Base-by-base conservation (phyloP, 2,888 invertebrate species). In the Lepidochitona cinerea region DNA sequence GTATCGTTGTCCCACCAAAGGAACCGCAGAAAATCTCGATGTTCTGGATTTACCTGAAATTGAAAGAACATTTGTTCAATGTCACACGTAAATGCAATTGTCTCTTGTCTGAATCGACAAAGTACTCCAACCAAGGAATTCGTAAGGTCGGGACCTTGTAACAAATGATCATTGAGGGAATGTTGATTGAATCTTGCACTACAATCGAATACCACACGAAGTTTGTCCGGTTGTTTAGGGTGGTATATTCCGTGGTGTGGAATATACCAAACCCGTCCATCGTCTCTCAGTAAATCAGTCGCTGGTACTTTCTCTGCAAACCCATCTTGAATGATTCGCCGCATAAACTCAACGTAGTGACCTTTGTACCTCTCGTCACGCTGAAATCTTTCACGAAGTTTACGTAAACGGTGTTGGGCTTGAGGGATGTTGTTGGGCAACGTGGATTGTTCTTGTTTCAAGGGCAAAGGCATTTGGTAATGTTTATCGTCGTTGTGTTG, bases 381-480 rank as follows among this genome's bases (percentile, higher is more conserved):
- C 12, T 3, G 1, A n/a, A 74, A 23, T 49, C 65, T 26, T 18
- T 36, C 14, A 14, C 41, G 26, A 12, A 77, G 54, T 0, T 12
- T 7, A 0, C 29, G 32, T 9, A 77, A 36, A 14, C 77, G 29
- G n/a, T 33, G 4, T 1, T 71, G 7, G 0, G 79, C 75, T n/a
- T 69, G 14, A 5, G 9, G 6, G 23, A 35, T 69, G 37, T 78
- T 78, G 52, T 67, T 69, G 52, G 78, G 74, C 12, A 78, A 54
- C 5, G 5, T 5, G 0, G 68, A 68, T 3, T 18, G 2, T 0
- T 32, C 35, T 32, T 67, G 29, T 35, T 37, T 70, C 37, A 79
- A 77, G 18, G 59, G 59, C 59, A 59, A 59, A 14, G 59, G 59
- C 59, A 59, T 59, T 23, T 59, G 14, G 29, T 59, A 59, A 59